Evolutionary conservation across 2,797 vertebrate genomes (phyloP).

Genomic region (Prunella strophiata): DNA sequence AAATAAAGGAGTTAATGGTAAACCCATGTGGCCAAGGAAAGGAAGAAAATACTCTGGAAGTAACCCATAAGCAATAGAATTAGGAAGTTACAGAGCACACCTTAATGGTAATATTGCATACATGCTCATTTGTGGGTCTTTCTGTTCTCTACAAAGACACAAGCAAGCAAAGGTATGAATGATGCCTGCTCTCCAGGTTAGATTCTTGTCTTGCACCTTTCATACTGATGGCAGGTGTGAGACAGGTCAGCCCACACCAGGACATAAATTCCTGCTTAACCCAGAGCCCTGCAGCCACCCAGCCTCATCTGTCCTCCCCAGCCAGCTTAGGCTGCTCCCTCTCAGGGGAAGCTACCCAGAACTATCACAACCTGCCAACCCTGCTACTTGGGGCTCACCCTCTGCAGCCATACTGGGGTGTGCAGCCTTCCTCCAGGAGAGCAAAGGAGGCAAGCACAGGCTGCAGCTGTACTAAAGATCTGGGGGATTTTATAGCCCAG

Average conservation of each 20-base stretch:
- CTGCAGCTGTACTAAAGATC: fast-evolving
- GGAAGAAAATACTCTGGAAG: not conserved
- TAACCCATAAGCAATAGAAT: not conserved
- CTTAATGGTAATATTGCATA: not conserved
- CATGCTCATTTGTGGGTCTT: not conserved
- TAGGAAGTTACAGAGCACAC: not conserved
- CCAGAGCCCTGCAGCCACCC: not conserved
- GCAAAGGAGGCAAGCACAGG: not conserved
- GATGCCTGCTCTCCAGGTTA: not conserved
- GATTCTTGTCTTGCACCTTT: not conserved
- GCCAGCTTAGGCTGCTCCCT: not conserved
- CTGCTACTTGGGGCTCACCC: no score
- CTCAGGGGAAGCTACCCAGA: not conserved
- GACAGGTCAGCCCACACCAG: not conserved
- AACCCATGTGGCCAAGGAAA: not conserved
- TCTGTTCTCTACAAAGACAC: not conserved
- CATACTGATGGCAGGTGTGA: not conserved
- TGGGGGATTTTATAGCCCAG: not conserved
- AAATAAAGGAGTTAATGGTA: not conserved
- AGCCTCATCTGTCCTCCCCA: not conserved
- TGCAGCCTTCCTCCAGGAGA: not conserved
- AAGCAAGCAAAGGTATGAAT: fast-evolving
- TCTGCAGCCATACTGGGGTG: fast-evolving
- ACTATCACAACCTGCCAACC: not conserved
- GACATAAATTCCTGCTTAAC: fast-evolving